A percentile compares a stretch with the other conserved stretches of the same genome.
These are phyloP conservation scores for Scaptomyza graminum DNA, from an alignment of 1,140 invertebrate genomes.

Conservation along the genomic window DNA sequence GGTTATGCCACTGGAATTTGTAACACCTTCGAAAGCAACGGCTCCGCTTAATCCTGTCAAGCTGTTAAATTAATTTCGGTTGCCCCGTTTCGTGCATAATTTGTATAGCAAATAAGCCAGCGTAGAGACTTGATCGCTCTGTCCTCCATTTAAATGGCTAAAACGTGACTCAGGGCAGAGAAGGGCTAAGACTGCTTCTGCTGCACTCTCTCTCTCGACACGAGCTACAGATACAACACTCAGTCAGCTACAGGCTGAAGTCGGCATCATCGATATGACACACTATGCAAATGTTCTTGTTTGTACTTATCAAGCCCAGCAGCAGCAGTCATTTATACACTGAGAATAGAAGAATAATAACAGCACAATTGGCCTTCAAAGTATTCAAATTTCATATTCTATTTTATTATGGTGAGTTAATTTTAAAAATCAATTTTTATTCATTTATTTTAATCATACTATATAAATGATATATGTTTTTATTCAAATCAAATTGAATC, in stretches of 20 bases:
- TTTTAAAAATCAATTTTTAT: too few species aligned
- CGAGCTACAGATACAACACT: not conserved
- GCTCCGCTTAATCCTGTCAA: conserved; percentile 70
- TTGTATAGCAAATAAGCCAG: conserved; percentile 45
- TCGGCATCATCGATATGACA: conserved; percentile 22
- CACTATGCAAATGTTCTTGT: conserved; percentile 9
- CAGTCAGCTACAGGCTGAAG: not conserved
- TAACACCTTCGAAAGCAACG: conserved; percentile 28
- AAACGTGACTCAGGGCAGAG: conserved; percentile 44
- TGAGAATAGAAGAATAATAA: not conserved
- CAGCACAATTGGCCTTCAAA: too few species aligned
- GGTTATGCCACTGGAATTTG: conserved; percentile 53
- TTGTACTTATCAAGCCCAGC: conserved; percentile 4
- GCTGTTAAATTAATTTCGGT: conserved; percentile 78
- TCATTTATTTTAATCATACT: not conserved
- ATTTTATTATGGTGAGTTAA: not conserved
- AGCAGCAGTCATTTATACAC: not conserved
- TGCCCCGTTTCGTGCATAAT: conserved; percentile 41
- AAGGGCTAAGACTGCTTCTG: not conserved
- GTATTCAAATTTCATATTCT: too few species aligned
- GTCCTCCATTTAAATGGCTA: conserved; percentile 29
- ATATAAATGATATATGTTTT: not conserved
- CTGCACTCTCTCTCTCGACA: not conserved
- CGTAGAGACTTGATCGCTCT: not conserved
- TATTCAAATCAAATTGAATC: not conserved